phyloP scores from a whole-genome alignment of 2,888 invertebrate genomes.

The Sinelater perroti region DNA sequence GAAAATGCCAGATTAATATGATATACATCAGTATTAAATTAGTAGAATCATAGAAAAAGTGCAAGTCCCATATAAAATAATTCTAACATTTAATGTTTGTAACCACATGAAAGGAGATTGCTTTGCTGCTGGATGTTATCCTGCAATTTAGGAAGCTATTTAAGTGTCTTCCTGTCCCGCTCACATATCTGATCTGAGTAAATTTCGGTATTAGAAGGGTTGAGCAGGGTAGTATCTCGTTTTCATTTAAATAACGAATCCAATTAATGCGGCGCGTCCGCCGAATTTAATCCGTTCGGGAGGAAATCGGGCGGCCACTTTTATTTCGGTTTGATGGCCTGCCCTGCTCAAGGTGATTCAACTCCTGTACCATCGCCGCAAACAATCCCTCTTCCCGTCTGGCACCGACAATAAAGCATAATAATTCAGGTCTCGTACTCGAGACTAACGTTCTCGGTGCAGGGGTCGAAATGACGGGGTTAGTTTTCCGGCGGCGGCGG shows the following conservation, averaged over 20 bases:
- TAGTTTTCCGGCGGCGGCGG: constrained; percentile 29
- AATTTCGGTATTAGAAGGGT: constrained; percentile 1
- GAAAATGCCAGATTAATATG: no score
- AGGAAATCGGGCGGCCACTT: background rate
- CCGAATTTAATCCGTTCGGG: constrained; percentile 7
- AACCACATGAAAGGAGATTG: no score
- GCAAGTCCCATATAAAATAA: no score
- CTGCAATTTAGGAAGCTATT: background rate
- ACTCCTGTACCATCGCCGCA: constrained; percentile 13
- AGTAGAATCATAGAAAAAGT: no score
- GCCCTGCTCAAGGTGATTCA: constrained; percentile 22
- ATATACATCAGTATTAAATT: no score
- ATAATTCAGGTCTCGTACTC: constrained; percentile 45
- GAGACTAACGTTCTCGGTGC: constrained; percentile 36
- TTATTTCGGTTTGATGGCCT: constrained; percentile 6
- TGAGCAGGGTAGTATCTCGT: constrained; percentile 5
- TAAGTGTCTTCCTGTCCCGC: background rate
- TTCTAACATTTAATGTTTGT: no score
- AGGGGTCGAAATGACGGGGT: constrained; percentile 38
- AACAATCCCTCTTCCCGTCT: constrained; percentile 26
- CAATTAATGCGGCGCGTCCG: constrained; percentile 12
- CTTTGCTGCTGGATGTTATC: no score
- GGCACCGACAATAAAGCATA: constrained; percentile 42
- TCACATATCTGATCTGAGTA: background rate
- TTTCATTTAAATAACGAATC: constrained; percentile 13